Percentiles rank a stretch among this genome's conserved stretches.
Conservation (phyloP, 2,888 invertebrate genomes). For the Lasius platythorax region DNA sequence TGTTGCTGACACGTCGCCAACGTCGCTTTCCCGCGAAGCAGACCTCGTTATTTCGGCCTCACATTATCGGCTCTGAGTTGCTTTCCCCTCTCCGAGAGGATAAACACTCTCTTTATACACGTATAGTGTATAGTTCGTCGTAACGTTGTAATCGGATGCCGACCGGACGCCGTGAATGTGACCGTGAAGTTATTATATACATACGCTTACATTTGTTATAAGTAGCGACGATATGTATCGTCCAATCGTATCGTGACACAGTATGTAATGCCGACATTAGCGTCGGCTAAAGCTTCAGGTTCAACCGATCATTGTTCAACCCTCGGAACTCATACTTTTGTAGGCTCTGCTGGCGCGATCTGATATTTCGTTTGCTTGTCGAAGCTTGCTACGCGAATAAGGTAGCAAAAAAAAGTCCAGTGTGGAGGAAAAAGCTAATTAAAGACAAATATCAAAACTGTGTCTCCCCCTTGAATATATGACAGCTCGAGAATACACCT, state of each 20-base stretch:
- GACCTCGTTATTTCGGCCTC: conserved; percentile 49
- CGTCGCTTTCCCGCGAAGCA: conserved; percentile 40
- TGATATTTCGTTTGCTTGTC: background rate
- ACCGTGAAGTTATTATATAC: conserved; percentile 18
- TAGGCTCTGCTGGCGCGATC: background rate
- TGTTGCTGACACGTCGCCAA: conserved; percentile 45
- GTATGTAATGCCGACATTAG: background rate
- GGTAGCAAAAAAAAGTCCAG: background rate
- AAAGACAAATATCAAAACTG: conserved; percentile 8
- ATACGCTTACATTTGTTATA: conserved; percentile 47
- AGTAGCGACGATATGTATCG: conserved; percentile 45
- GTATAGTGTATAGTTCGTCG: conserved; percentile 27
- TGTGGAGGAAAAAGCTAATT: background rate
- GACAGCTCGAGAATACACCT: conserved; percentile 11
- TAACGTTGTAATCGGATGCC: conserved; percentile 46
- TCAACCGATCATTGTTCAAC: background rate
- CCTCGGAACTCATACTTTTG: background rate
- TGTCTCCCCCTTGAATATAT: conserved; percentile 46
- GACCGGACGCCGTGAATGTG: conserved; percentile 32
- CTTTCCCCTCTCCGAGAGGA: conserved; percentile 20
- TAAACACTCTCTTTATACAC: conserved; percentile 24
- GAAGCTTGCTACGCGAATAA: background rate
- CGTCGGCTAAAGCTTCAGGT: background rate
- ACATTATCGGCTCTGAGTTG: conserved; percentile 42
- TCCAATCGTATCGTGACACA: conserved; percentile 13